These are phyloP conservation scores for Meta bourneti DNA, from an alignment of 2,888 invertebrate genomes.

Conservation along the genomic window DNA sequence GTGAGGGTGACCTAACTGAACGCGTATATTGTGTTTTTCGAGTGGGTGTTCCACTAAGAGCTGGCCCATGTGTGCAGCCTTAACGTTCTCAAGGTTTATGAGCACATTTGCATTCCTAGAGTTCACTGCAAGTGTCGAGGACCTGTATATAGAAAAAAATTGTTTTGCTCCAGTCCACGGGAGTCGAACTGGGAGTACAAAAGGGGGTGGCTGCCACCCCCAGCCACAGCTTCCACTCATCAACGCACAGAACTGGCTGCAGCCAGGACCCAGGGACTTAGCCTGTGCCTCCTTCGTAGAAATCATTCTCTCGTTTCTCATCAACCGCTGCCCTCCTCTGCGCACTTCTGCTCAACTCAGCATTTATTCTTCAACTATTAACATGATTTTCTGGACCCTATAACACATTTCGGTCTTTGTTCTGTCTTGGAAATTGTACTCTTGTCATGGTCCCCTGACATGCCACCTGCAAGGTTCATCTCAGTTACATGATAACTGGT, in stretches of 20 bases:
- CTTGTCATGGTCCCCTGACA: too few relatives aligned
- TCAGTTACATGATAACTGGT: too few relatives aligned
- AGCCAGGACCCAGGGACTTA: conserved; percentile 74
- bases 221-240: conserved; percentile 75
- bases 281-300: conserved; percentile 76
- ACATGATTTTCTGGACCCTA: too few relatives aligned
- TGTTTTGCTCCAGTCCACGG: conserved; percentile 71
- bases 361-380: neutral
- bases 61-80: conserved; percentile 29
- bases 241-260: conserved; percentile 70
- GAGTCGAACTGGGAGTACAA: conserved; percentile 73
- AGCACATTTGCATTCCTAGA: conserved; percentile 65
- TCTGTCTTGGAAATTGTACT: too few relatives aligned
- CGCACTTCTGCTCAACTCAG: conserved; percentile 10
- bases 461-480: too few relatives aligned
- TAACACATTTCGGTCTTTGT: too few relatives aligned
- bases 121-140: conserved; percentile 36
- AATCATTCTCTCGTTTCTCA: conserved; percentile 53
- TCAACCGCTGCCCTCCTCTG: conserved; percentile 11
- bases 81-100: conserved; percentile 66
- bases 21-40: too few relatives aligned
- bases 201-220: conserved; percentile 36
- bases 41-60: neutral
- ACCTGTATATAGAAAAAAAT: conserved; percentile 51
- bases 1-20: too few relatives aligned